Base-by-base conservation (phyloP, 2,888 invertebrate genomes). In the Zaprionus bogoriensis region DNA sequence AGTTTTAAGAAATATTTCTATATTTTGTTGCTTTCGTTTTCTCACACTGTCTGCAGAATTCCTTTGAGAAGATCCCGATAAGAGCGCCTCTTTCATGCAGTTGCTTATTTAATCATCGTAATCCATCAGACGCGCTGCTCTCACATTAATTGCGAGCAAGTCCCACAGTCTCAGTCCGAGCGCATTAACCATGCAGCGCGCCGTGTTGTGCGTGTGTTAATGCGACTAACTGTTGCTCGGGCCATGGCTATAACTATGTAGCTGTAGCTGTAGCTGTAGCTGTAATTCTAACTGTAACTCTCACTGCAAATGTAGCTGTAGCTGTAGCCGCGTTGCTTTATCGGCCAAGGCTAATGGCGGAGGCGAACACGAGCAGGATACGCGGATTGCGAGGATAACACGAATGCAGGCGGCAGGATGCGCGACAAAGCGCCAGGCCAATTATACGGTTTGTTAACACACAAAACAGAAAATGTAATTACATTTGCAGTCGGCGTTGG, bases 401-500 rank as follows among this genome's bases (percentile, higher is more conserved):
- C 6, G 47, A 42, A 59, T 70, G 76, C 78, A 67, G 61, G 44
- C 54, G 53, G 54, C n/a, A n/a, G n/a, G n/a, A n/a, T n/a, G 51
- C 50, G 68, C 67, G 61, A 67, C 77, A 77, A 68, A 68, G 76
- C 61, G 74, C 58, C 62, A 53, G 73, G 77, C 86, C 82, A 85
- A 83, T 83, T 83, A 83, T 78, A 76, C 86, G 82, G 80, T 80
- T 83, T 85, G 83, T 85, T 83, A 83, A 83, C 82, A 86, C 78
- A 74, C 80, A 85, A 83, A 83, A 86, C 86, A 78, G 86, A 80
- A 83, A 83, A 83, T 86, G 82, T 86, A 83, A 83, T 83, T 83
- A 83, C 80, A 83, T 76, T 83, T 80, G 72, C 61, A 64, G 65
- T 66, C 65, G 76, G 28, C 59, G n/a, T n/a, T n/a, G n/a, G n/a